These are phyloP conservation scores for Paedocypris micromegethes DNA, from an alignment of 2,797 vertebrate species.

Conservation along the genomic window DNA sequence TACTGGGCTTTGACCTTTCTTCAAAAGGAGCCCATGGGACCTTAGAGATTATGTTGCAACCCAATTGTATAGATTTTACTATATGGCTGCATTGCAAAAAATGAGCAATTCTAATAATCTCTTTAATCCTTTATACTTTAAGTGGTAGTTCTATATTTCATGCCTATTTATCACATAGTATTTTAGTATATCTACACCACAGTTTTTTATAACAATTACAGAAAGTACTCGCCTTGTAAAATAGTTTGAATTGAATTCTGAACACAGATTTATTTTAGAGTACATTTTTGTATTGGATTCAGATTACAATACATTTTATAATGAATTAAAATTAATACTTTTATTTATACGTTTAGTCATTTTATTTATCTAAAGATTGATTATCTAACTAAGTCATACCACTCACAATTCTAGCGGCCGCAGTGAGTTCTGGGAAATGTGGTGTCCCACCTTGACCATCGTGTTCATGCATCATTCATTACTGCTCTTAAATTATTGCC, in stretches of 20 bases:
- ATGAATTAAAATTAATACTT: not conserved
- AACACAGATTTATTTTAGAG: too few species aligned
- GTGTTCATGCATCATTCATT: constrained; percentile 24
- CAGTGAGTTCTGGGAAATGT: constrained; percentile 19
- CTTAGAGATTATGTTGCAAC: constrained; percentile 25
- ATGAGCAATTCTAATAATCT: constrained; percentile 33
- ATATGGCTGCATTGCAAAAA: constrained; percentile 41
- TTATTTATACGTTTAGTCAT: not conserved
- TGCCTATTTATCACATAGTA: constrained; percentile 1
- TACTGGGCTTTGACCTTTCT: constrained; percentile 13
- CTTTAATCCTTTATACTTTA: constrained; percentile 24
- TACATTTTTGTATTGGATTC: too few species aligned
- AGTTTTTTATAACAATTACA: constrained; percentile 9
- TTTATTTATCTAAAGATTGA: not conserved
- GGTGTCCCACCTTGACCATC: constrained; percentile 7
- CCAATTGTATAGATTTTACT: constrained; percentile 24
- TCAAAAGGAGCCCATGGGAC: constrained; percentile 11
- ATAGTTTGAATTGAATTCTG: too few species aligned
- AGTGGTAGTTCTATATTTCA: constrained; percentile 23
- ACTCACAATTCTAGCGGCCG: constrained; percentile 22
- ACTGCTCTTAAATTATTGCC: constrained; percentile 10
- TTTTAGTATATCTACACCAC: constrained; percentile 1
- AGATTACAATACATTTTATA: too few species aligned
- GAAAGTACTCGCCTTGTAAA: not conserved
- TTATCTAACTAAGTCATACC: not conserved